These are phyloP conservation scores for Geotrypetes seraphini DNA, from an alignment of 2,797 vertebrate species.

Conservation along the genomic window DNA sequence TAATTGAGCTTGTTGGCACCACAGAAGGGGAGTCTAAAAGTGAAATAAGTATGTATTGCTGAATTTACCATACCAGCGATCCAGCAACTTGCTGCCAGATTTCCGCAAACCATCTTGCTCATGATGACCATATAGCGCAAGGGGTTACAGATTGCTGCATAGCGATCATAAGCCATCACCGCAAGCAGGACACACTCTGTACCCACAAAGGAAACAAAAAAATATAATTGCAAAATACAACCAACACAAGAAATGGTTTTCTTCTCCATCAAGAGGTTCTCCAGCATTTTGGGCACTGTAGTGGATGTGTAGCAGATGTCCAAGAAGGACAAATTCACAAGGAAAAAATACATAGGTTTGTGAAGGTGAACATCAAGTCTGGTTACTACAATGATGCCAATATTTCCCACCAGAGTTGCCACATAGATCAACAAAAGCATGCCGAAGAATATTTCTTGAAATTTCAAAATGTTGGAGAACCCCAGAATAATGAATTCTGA, in stretches of 20 bases:
- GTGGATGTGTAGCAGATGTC: conserved; percentile 34
- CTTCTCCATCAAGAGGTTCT: conserved; percentile 15
- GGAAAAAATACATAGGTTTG: conserved; percentile 29
- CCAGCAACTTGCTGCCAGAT: conserved; percentile 14
- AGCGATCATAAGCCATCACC: conserved; percentile 28
- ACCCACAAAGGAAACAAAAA: conserved; percentile 30
- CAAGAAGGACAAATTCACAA: conserved; percentile 25
- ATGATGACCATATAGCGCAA: conserved; percentile 20
- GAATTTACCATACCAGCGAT: conserved; percentile 27
- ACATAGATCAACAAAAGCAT: conserved; percentile 20
- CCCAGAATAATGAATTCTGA: conserved; percentile 26
- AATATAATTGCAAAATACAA: conserved; percentile 24
- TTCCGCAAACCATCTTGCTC: neutral
- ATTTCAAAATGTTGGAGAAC: conserved; percentile 15
- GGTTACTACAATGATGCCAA: conserved; percentile 16
- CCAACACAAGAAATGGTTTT: conserved; percentile 19
- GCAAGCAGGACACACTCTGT: conserved; percentile 26
- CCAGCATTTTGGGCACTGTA: conserved; percentile 36
- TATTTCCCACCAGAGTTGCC: conserved; percentile 25
- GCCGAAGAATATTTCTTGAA: conserved; percentile 15
- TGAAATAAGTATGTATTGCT: conserved; percentile 21
- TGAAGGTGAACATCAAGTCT: conserved; percentile 6
- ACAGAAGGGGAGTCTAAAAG: conserved; percentile 25
- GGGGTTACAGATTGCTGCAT: conserved; percentile 16
- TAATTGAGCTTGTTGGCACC: conserved; percentile 24